Percentiles rank a stretch among this genome's conserved stretches.
phyloP scores from a whole-genome alignment of 2,888 invertebrate species.

The Caenorhabditis afra region DNA sequence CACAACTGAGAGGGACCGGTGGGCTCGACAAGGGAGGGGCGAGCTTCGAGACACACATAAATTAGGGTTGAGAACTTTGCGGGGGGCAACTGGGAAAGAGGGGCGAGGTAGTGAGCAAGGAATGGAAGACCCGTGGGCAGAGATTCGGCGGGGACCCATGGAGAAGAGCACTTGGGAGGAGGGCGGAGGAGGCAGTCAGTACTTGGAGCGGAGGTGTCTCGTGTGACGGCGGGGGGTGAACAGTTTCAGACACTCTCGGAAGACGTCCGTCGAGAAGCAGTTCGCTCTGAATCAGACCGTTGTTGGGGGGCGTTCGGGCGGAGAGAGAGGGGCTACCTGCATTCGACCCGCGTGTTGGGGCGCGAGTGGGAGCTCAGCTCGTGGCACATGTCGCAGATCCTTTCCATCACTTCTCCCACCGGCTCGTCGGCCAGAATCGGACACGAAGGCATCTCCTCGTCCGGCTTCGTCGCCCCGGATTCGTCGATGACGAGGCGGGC shows the following conservation, averaged over 20 bases:
- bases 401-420: conserved; percentile 70
- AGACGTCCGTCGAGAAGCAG: conserved; percentile 68
- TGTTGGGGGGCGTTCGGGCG: background rate
- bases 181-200: conserved; percentile 1
- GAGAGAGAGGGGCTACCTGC: conserved; percentile 63
- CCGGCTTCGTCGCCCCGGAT: conserved; percentile 1
- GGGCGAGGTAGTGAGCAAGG: conserved; percentile 20
- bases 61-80: background rate
- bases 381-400: conserved; percentile 73
- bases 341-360: conserved; percentile 68
- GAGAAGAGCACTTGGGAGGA: conserved; percentile 32
- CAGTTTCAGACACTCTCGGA: conserved; percentile 67
- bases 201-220: conserved; percentile 52
- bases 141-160: background rate
- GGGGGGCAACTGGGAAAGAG: background rate
- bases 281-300: conserved; percentile 60
- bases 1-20: conserved; percentile 53
- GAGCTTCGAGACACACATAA: background rate
- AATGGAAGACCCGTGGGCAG: conserved; percentile 13
- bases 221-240: conserved; percentile 64
- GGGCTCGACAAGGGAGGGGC: conserved; percentile 9
- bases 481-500: conserved; percentile 39
- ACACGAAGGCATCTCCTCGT: conserved; percentile 48
- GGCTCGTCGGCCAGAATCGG: conserved; percentile 63
- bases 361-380: conserved; percentile 65